Evolutionary conservation across 2,113 vertebrate species (phyloP).

Genomic region (Rousettus leschenaultii): DNA sequence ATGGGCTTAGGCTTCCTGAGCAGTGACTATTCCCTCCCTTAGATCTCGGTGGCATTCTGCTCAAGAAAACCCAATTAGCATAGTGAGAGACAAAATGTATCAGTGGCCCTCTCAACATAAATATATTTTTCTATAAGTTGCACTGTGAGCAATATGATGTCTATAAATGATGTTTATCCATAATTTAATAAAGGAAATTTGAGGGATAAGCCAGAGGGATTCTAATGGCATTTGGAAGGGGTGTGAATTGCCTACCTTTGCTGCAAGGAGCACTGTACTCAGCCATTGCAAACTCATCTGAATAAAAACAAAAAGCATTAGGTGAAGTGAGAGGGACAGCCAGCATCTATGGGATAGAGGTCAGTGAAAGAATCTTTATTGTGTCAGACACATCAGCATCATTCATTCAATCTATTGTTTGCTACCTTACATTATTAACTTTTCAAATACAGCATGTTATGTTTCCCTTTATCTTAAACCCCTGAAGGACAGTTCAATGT

Average conservation of each 20-base stretch:
- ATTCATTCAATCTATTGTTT: neutral
- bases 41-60: neutral
- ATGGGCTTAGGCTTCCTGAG: neutral
- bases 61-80: neutral
- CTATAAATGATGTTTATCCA: neutral
- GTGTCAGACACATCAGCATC: neutral
- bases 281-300: constrained; percentile 76
- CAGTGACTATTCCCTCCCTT: neutral
- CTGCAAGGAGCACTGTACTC: constrained; percentile 77
- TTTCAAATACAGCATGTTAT: neutral
- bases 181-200: neutral
- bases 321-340: neutral
- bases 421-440: neutral
- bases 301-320: neutral
- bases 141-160: neutral
- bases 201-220: neutral
- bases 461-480: neutral
- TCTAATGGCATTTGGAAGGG: neutral
- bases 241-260: constrained; percentile 59
- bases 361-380: neutral
- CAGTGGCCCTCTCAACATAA: neutral
- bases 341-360: neutral
- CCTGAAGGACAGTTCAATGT: neutral
- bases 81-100: neutral
- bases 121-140: neutral